Conservation (phyloP, 1,140 invertebrate genomes). For the Eurosta solidaginis region DNA sequence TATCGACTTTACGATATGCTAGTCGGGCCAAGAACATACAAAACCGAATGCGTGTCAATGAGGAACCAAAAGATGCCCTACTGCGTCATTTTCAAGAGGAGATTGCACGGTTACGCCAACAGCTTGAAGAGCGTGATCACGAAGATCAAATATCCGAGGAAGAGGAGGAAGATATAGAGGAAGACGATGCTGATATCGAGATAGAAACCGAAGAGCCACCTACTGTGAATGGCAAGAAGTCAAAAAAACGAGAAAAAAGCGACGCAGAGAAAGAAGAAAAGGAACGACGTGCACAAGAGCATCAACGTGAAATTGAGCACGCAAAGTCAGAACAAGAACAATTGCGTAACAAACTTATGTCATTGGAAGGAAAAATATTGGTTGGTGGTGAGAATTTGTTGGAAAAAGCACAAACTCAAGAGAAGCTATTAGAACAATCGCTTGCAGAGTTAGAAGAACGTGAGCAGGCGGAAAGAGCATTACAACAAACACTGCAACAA, state of each 20-base stretch:
- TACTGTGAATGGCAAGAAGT: constrained; percentile 49
- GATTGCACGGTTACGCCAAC: constrained; percentile 88
- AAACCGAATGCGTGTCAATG: constrained; percentile 94
- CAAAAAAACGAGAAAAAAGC: constrained; percentile 64
- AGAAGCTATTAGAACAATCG: constrained; percentile 86
- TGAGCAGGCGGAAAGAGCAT: constrained; percentile 78
- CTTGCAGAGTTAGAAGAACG: constrained; percentile 87
- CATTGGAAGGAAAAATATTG: constrained; percentile 93
- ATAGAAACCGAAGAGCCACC: constrained; percentile 59
- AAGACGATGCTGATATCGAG: constrained; percentile 57
- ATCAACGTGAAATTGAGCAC: constrained; percentile 64
- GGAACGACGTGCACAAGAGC: constrained; percentile 64
- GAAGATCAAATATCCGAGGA: constrained; percentile 51
- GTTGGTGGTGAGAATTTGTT: constrained; percentile 98
- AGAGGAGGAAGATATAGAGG: constrained; percentile 43
- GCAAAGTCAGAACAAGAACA: constrained; percentile 70
- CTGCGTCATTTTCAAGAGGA: constrained; percentile 95
- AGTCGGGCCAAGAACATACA: constrained; percentile 97
- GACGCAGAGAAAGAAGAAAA: constrained; percentile 69
- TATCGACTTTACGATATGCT: constrained; percentile 95
- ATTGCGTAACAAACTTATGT: constrained; percentile 83
- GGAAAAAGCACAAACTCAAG: constrained; percentile 95
- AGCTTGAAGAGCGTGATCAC: constrained; percentile 70
- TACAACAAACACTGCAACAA: constrained; percentile 80
- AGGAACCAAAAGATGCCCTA: constrained; percentile 96